A percentile compares a stretch with the other conserved stretches of the same genome.
These are phyloP conservation scores for Eubasilissa regina DNA, from an alignment of 1,140 invertebrate genomes.

Conservation along the genomic window DNA sequence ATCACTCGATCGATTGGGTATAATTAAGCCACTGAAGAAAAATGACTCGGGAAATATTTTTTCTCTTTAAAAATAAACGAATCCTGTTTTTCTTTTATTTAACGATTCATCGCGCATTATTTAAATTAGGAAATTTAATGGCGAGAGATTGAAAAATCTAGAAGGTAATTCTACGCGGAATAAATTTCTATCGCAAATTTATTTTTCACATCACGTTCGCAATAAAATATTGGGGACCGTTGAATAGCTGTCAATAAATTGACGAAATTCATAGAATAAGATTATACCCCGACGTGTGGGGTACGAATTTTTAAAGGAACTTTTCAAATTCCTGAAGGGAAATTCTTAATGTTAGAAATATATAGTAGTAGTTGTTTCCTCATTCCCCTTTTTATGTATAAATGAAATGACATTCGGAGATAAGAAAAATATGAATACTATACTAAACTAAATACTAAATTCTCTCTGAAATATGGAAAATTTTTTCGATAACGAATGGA, in stretches of 20 bases:
- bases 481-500: no score
- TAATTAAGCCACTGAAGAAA: no score
- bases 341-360: slow-evolving; percentile 51
- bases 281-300: slow-evolving; percentile 43
- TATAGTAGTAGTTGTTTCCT: not conserved
- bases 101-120: not conserved
- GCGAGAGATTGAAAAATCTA: slow-evolving; percentile 17
- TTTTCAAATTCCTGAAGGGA: slow-evolving; percentile 48
- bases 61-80: no score
- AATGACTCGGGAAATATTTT: no score
- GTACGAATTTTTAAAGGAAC: slow-evolving; percentile 51
- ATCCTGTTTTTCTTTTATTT: not conserved
- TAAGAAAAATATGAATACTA: not conserved
- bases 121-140: slow-evolving; percentile 24
- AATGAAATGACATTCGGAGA: not conserved
- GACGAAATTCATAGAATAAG: slow-evolving; percentile 53
- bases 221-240: slow-evolving; percentile 42
- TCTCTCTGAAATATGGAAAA: no score
- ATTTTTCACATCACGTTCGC: slow-evolving; percentile 54
- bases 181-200: slow-evolving; percentile 39
- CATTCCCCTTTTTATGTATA: slow-evolving; percentile 5
- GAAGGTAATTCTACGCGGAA: not conserved
- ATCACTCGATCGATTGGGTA: no score
- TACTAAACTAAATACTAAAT: no score
- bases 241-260: slow-evolving; percentile 55